These are phyloP conservation scores for Dicroscelio sp. DNA, from an alignment of 2,888 invertebrate species.

Conservation along the genomic window DNA sequence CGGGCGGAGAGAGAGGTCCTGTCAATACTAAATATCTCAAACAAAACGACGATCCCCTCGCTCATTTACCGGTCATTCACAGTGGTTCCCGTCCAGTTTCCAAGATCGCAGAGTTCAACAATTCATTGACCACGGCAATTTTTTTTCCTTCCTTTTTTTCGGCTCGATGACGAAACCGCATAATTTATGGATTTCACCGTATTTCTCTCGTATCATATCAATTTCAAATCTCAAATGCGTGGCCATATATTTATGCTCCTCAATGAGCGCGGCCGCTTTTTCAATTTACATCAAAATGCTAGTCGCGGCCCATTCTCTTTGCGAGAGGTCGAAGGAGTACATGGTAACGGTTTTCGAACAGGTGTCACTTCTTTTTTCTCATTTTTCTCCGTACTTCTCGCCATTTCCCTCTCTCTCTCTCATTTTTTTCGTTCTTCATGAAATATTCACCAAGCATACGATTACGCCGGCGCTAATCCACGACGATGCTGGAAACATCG, in stretches of 20 bases:
- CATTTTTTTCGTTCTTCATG: constrained; percentile 86
- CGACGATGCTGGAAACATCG: constrained; percentile 63
- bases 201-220: constrained; percentile 68
- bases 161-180: constrained; percentile 41
- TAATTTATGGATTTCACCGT: constrained; percentile 62
- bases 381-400: constrained; percentile 14
- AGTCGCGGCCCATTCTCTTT: constrained; percentile 85
- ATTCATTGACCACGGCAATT: constrained; percentile 56
- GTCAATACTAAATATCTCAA: constrained; percentile 70
- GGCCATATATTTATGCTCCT: constrained; percentile 74
- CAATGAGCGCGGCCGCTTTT: constrained; percentile 81
- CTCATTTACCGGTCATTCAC: constrained; percentile 69
- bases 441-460: constrained; percentile 90
- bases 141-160: no score
- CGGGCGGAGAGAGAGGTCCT: constrained; percentile 35
- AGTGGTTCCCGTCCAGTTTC: constrained; percentile 47
- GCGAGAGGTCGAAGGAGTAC: constrained; percentile 88
- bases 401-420: constrained; percentile 82
- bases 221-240: constrained; percentile 74
- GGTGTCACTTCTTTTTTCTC: constrained; percentile 90
- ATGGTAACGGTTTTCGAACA: constrained; percentile 89
- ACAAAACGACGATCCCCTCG: constrained; percentile 54
- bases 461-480: constrained; percentile 86
- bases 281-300: constrained; percentile 89
- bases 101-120: constrained; percentile 43